A percentile compares a stretch with the other conserved stretches of the same genome.
These are phyloP conservation scores for Nothura maculosa DNA, from an alignment of 2,797 vertebrate species.

Conservation along the genomic window DNA sequence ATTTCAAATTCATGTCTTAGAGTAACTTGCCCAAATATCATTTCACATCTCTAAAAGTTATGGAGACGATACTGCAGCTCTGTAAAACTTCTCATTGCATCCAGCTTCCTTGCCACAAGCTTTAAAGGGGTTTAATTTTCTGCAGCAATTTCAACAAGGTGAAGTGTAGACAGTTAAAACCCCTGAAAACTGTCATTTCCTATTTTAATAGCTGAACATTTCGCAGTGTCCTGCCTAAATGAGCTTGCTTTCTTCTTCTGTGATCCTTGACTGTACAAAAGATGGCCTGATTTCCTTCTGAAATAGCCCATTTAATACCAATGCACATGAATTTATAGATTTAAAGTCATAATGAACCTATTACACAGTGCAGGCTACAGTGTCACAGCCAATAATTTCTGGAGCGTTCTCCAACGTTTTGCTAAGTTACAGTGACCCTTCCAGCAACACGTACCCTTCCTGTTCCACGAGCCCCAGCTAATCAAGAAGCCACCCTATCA, in stretches of 20 bases:
- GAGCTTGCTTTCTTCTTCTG: constrained; percentile 13
- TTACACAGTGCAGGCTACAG: not conserved
- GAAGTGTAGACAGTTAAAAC: constrained; percentile 34
- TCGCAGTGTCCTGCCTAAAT: constrained; percentile 52
- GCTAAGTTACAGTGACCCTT: not conserved
- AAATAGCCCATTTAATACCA: constrained; percentile 38
- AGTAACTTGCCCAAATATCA: constrained; percentile 37
- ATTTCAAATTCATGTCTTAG: constrained; percentile 43
- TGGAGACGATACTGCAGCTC: constrained; percentile 17
- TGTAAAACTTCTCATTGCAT: constrained; percentile 43
- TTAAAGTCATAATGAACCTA: constrained; percentile 22
- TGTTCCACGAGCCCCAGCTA: not conserved
- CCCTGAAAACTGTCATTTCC: not conserved
- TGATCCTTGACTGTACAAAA: constrained; percentile 25
- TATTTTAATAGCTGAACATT: constrained; percentile 50
- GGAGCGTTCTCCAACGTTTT: not conserved
- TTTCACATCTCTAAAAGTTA: constrained; percentile 53
- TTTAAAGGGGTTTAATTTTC: constrained; percentile 62
- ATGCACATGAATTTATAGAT: not conserved
- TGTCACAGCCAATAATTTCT: not conserved
- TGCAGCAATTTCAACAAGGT: constrained; percentile 31
- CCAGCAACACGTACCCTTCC: not conserved
- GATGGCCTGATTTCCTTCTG: not conserved
- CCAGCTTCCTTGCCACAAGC: constrained; percentile 20
- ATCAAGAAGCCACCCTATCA: not conserved